These are phyloP conservation scores for Sinosuthora webbiana DNA, from an alignment of 2,113 vertebrate genomes.

Conservation along the genomic window DNA sequence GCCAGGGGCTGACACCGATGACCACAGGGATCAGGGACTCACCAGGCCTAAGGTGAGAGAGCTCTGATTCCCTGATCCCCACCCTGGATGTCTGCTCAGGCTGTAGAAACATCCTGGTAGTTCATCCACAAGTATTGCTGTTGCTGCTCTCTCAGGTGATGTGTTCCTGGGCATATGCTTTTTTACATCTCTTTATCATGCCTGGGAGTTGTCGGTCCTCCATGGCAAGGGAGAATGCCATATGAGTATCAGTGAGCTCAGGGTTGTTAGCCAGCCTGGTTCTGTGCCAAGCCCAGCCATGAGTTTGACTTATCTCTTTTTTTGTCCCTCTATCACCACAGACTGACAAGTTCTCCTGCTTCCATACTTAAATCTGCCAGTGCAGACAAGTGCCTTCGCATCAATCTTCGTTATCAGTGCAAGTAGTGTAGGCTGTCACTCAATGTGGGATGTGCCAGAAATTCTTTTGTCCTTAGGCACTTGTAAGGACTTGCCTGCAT, in stretches of 20 bases:
- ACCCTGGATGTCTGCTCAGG: neutral
- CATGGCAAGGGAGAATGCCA: fast-evolving
- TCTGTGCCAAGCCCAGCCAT: neutral
- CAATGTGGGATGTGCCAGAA: neutral
- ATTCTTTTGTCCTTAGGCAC: neutral
- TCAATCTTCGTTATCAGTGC: neutral
- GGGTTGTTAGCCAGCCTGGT: neutral
- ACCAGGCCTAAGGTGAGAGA: constrained; percentile 91
- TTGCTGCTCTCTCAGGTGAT: neutral
- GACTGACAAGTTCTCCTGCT: neutral
- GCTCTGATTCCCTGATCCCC: neutral
- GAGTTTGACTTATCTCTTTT: neutral
- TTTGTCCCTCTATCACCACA: neutral
- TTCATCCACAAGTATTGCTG: neutral
- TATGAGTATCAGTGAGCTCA: neutral
- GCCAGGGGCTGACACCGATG: constrained; percentile 66
- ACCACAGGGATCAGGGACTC: constrained; percentile 90
- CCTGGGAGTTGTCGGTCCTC: neutral
- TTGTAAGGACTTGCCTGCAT: neutral
- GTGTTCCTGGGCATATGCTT: neutral
- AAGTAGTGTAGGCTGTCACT: neutral
- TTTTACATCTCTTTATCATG: neutral
- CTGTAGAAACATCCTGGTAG: neutral
- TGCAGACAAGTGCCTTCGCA: neutral
- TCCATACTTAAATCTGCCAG: neutral